phyloP scores from a whole-genome alignment of 2,888 invertebrate species.

The Chironomus riparius region DNA sequence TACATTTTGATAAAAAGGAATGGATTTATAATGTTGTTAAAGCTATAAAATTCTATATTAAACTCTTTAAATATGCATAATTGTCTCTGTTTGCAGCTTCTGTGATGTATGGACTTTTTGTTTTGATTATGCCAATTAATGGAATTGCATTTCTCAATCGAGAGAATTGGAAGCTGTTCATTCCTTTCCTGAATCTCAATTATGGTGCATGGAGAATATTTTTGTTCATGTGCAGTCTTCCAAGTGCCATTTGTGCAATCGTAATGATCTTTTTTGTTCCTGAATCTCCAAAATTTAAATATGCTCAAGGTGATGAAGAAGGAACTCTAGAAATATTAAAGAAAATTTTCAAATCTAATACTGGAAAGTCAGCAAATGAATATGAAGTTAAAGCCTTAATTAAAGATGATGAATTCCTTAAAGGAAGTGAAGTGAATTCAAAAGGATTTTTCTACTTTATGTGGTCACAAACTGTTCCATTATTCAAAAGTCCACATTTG shows the following conservation, averaged over 20 bases:
- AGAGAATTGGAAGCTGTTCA: slow-evolving; percentile 27
- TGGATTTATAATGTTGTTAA: neutral
- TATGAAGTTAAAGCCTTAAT: neutral
- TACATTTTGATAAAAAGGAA: neutral
- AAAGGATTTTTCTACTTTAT: slow-evolving; percentile 31
- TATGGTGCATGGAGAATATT: slow-evolving; percentile 31
- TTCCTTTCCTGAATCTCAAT: slow-evolving; percentile 8
- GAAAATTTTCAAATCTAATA: slow-evolving; percentile 23
- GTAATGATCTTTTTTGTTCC: slow-evolving; percentile 28
- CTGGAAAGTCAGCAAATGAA: neutral
- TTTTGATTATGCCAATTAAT: neutral
- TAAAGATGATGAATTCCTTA: slow-evolving; percentile 1
- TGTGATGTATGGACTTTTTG: neutral
- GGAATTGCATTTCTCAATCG: slow-evolving; percentile 28
- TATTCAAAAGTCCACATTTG: slow-evolving; percentile 36
- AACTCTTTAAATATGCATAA: neutral
- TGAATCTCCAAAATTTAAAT: slow-evolving; percentile 31
- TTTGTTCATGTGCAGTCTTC: slow-evolving; percentile 29
- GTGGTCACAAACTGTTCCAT: slow-evolving; percentile 38
- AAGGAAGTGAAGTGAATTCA: neutral
- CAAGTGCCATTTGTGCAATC: slow-evolving; percentile 28
- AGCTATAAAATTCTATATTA: neutral
- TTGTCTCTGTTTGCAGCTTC: slow-evolving; percentile 13
- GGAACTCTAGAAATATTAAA: slow-evolving; percentile 29
- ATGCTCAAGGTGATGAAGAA: slow-evolving; percentile 27